Evolutionary conservation across 1,140 invertebrate species (phyloP), one percentile per base, ranked within the genome.

Genomic region (Euwallacea fornicatus): DNA sequence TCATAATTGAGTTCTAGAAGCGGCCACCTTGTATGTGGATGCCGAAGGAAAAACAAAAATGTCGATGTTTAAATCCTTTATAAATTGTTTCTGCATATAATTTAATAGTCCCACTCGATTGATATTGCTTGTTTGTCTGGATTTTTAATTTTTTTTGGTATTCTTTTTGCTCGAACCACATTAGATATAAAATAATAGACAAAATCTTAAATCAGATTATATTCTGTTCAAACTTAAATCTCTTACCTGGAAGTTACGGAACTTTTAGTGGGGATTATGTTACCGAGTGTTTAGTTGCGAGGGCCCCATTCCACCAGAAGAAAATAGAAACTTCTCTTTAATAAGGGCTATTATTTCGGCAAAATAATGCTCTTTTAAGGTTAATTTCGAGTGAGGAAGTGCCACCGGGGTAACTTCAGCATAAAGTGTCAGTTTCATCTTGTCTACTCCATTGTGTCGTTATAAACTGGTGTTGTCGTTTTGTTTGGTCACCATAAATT

Each of bases 341-440:
- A 64, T 64, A 64, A 64, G 42, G 62, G 62, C 62, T 64, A 64
- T 64, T 64, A 64, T 64, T 64, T 64, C 33, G 62, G 11, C 62
- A 33, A 64, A 64, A 64, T 64, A 64, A 64, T 64, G 62, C 46
- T 7, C 62, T 53, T 21, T 64, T 64, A 47, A 64, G 62, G 44
- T 46, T 64, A 64, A 47, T 64, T 64, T 64, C 62, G 15, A 64
- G 21, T 10, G 46, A 16, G 62, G 62, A 50, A 46, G 33, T 61
- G 59, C 33, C 59, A 61, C 21, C 42, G 42, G 59, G 42, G 42
- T 61, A 61, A 61, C 59, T 61, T 61, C 43, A 44, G 62, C 15
- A 43, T 64, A 15, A 64, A 64, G 62, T 64, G 62, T 64, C 21
- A 64, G 59, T 58, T 58, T 58, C 55, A 33, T 58, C 21, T 58